Base-by-base conservation (phyloP, 2,888 invertebrate species). In the Heliconius hortense region DNA sequence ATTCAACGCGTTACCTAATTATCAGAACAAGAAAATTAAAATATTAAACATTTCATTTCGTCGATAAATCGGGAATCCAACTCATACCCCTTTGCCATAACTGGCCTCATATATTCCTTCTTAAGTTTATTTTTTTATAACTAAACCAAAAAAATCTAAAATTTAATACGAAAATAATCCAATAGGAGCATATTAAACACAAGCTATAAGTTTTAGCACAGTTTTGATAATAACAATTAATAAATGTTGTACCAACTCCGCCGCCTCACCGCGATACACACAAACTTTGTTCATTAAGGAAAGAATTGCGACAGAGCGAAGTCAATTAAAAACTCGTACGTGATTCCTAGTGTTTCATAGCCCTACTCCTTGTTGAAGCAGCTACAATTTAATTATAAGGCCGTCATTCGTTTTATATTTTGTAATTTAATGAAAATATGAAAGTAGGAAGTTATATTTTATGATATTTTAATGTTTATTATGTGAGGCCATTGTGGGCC, bases 301-400 rank as follows among this genome's bases (percentile, higher is more conserved):
- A 66, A 76, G 73, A 73, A 62, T 70, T 71, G 73, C 66, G 59
- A 67, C 73, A 73, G 43, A 76, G 70, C 69, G 69, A 70, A 73
- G 76, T 76, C 73, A 76, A 76, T 76, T 76, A 73, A 76, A 76
- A 73, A 48, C 70, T 43, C 26, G 70, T 39, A 73, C 73, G 76
- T 73, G 73, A 73, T 76, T 71, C 70, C 76, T 76, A 66, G 39
- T 59, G 59, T 75, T 75, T 59, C 70, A 69, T 63, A 24, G 66
- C 48, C 18, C 48, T 48, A 2, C 18, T 5, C 2, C 66, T 39
- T 39, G 68, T 62, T 62, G 62, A 48, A n/a, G 64, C 76, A 74
- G 77, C 73, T 77, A 71, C 71, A 62, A 71, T 77, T 75, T 72
- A 77, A 75, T 77, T 77, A 77, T 60, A 63, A 72, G 69, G 69